Conservation (phyloP, 64 coral and sea anemone genomes). For the Montipora foliosa region DNA sequence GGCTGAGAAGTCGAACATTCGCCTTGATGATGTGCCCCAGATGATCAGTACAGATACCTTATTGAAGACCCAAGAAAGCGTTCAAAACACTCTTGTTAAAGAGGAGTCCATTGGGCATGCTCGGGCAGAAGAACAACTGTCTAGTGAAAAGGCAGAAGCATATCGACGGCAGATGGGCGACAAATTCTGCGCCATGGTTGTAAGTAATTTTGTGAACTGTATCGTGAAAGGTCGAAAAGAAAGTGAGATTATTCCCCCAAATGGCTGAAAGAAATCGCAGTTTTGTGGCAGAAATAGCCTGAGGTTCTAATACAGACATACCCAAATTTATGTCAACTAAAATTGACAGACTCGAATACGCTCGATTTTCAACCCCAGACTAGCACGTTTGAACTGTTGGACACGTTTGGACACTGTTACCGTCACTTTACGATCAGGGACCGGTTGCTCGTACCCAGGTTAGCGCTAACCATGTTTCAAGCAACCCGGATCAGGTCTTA, state of each 20-base stretch:
- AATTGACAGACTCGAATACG: too few species aligned
- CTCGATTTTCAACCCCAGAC: too few species aligned
- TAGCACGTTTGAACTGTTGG: too few species aligned
- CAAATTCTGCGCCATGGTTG: conserved; percentile 91
- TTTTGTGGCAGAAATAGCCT: too few species aligned
- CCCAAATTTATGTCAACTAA: too few species aligned
- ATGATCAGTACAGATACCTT: conserved; percentile 60
- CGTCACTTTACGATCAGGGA: too few species aligned
- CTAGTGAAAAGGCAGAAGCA: conserved; percentile 48
- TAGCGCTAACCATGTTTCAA: too few species aligned
- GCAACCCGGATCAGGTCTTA: too few species aligned
- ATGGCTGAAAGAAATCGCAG: background rate
- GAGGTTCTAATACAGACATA: too few species aligned
- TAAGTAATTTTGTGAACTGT: conserved; percentile 31
- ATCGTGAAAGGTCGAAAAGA: background rate
- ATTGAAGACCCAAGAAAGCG: conserved; percentile 73
- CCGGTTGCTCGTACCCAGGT: too few species aligned
- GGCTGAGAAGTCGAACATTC: conserved; percentile 92
- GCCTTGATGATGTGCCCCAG: conserved; percentile 75
- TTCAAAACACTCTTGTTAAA: conserved; percentile 85
- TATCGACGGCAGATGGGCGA: conserved; percentile 84
- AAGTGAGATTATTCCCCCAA: background rate
- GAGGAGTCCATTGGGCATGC: conserved; percentile 89
- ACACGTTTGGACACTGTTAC: too few species aligned
- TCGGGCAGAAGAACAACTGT: conserved; percentile 78